These are phyloP conservation scores for Saturnia japonica DNA, from an alignment of 2,888 invertebrate species.

Conservation along the genomic window DNA sequence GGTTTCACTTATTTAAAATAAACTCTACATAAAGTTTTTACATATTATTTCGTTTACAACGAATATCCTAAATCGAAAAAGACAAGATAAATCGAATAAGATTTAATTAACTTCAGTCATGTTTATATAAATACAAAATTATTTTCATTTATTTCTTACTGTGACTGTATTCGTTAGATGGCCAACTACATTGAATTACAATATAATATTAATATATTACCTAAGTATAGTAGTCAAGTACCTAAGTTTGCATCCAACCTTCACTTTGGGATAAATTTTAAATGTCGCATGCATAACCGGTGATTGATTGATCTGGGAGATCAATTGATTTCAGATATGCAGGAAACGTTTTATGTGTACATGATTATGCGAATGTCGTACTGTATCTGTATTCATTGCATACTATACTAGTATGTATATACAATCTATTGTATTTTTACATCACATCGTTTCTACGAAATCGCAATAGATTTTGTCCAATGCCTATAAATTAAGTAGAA, in stretches of 20 bases:
- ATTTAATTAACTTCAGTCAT: not conserved
- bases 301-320: not conserved
- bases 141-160: not conserved
- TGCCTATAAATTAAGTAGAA: conserved; percentile 10
- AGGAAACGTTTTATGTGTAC: not conserved
- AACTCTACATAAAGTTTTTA: not conserved
- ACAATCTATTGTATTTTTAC: conserved; percentile 11
- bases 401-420: not conserved
- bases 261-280: conserved; percentile 2
- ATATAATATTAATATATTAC: too few relatives aligned
- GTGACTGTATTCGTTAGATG: not conserved
- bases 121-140: not conserved
- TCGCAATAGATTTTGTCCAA: conserved; percentile 7
- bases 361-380: not conserved
- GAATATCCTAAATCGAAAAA: not conserved
- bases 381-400: not conserved
- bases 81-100: not conserved
- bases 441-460: conserved; percentile 11
- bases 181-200: not conserved
- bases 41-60: not conserved
- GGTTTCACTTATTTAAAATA: conserved; percentile 14
- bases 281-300: not conserved
- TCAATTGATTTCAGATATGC: not conserved
- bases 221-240: too few relatives aligned
- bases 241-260: conserved; percentile 5